Conservation (phyloP, 2,797 vertebrate genomes). For the Coregonus ussuriensis region DNA sequence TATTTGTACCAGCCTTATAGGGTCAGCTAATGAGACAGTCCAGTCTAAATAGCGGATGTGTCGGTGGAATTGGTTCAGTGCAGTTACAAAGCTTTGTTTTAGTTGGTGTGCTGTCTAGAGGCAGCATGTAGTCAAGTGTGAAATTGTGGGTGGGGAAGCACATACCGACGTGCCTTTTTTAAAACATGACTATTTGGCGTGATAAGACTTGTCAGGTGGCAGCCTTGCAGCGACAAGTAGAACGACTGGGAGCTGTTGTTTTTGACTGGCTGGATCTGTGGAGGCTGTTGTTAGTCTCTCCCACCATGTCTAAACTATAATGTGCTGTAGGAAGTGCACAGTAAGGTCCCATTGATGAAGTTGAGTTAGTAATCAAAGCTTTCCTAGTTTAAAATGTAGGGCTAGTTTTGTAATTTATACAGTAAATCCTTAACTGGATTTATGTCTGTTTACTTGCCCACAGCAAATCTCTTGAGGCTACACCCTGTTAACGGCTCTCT, state of each 20-base stretch:
- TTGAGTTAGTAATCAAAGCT: neutral
- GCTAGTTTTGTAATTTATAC: neutral
- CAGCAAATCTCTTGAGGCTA: neutral
- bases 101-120: neutral
- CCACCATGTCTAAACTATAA: neutral
- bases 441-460: neutral
- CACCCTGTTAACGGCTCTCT: neutral
- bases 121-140: neutral
- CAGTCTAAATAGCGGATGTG: neutral
- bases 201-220: neutral
- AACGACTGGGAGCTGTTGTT: neutral
- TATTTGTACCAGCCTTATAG: neutral
- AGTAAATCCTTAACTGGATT: neutral
- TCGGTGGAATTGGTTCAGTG: neutral
- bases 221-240: neutral
- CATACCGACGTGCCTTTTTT: neutral
- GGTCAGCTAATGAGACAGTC: neutral
- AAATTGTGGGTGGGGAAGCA: neutral
- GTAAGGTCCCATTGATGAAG: neutral
- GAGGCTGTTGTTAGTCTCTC: neutral
- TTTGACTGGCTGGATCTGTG: conserved; percentile 9
- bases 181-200: neutral
- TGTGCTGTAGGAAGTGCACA: neutral
- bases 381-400: neutral
- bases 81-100: neutral